A percentile compares a stretch with the other conserved stretches of the same genome.
phyloP scores from a whole-genome alignment of 2,113 vertebrate species.

The Mellivora capensis region DNA sequence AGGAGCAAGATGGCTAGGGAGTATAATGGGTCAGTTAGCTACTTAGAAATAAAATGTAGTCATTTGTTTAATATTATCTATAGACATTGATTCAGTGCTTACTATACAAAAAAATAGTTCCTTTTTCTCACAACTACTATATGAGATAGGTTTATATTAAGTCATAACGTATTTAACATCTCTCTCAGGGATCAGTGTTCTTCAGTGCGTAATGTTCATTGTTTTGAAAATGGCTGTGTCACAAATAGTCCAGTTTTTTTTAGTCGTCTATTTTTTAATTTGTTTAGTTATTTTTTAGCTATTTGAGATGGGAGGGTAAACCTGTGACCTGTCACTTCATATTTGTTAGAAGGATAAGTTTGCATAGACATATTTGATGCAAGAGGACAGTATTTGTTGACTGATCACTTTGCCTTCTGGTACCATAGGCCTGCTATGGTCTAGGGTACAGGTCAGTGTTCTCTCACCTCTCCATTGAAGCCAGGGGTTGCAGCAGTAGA shows the following conservation, averaged over 20 bases:
- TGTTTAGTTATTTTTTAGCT: not conserved
- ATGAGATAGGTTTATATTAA: constrained; percentile 37
- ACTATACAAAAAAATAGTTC: not conserved
- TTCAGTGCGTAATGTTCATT: not conserved
- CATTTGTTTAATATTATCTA: not conserved
- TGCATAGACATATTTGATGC: not conserved
- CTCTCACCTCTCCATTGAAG: not conserved
- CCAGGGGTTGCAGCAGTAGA: not conserved
- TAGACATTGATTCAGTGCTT: not conserved
- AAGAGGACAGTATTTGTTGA: not conserved
- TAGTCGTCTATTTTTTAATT: not conserved
- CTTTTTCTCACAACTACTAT: constrained; percentile 2
- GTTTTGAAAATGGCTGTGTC: not conserved
- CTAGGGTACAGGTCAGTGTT: not conserved
- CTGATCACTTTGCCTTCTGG: not conserved
- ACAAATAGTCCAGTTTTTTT: not conserved
- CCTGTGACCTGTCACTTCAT: not conserved
- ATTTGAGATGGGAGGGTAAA: not conserved
- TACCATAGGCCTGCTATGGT: not conserved
- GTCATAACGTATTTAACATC: constrained; percentile 30
- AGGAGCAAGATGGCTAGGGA: not conserved
- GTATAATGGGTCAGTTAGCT: not conserved
- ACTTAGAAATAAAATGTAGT: constrained; percentile 31
- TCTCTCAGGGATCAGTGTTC: not conserved
- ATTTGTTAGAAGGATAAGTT: not conserved